Evolutionary conservation across 2,797 vertebrate species (phyloP), one percentile per base, ranked within the genome.

Genomic region (Aratinga solstitialis): DNA sequence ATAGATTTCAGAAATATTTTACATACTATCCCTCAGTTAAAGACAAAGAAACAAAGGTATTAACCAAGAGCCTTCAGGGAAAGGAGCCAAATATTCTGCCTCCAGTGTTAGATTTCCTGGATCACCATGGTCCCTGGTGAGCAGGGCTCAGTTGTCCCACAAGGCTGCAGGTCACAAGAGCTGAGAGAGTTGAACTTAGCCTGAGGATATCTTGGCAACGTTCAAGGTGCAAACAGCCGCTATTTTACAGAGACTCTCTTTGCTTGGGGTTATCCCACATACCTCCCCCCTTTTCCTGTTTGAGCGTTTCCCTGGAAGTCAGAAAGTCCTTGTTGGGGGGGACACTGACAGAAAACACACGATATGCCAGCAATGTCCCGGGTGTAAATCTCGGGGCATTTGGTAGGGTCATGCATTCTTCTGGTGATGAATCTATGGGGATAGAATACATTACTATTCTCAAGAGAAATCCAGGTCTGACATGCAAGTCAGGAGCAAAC

Each of bases 31-130:
- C 8, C 50, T 12, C 3, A 15, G 24, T 65, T 56, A 50, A 79
- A 90, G 43, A 58, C 16, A 87, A 69, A 69, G 74, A 76, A 89
- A 77, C 59, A 92, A 69, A 68, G 21, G 48, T 43, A 61, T 65
- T 93, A 92, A 87, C 8, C 6, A 29, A 71, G 53, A 62, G 77
- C 11, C 53, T 68, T 78, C 17, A 71, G 50, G 72, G 66, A 76
- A 85, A 51, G 50, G 12, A 77, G 34, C 18, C 72, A 77, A 45
- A 36, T 77, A 53, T 92, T 22, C 42, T 77, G 20, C 22, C 29
- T 85, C 48, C 20, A 2, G 18, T 16, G 18, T 67, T 21, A 42
- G 56, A 53, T 71, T 84, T 67, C 56, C 58, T 77, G 62, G 26
- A 62, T 66, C 29, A 54, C 32, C 13, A 0, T 3, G 10, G 67